phyloP scores from a whole-genome alignment of 2,888 invertebrate genomes.

The Erpobdella octoculata region DNA sequence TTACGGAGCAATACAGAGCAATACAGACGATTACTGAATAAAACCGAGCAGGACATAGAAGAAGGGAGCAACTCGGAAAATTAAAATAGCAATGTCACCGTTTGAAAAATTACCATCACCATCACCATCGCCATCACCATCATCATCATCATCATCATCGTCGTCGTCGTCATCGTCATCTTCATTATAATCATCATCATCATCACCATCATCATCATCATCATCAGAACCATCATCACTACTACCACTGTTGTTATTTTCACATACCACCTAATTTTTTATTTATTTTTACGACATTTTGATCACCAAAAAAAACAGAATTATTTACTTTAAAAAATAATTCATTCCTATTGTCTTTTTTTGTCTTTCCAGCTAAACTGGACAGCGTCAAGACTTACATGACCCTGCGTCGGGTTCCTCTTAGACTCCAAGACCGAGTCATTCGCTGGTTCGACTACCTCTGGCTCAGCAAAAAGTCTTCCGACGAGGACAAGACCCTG shows the following conservation, averaged over 20 bases:
- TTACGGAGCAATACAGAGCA: not conserved
- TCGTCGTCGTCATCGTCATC: constrained; percentile 6
- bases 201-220: not conserved
- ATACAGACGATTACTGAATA: not conserved
- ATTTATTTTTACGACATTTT: too few species aligned
- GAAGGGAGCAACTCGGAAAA: too few species aligned
- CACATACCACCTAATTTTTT: too few species aligned
- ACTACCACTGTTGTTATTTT: not conserved
- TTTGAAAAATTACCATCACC: not conserved
- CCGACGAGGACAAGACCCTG: constrained; percentile 76
- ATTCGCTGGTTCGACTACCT: constrained; percentile 99
- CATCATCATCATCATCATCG: not conserved
- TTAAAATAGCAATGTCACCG: too few species aligned
- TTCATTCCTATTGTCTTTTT: not conserved
- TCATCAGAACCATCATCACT: not conserved
- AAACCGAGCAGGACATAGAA: not conserved
- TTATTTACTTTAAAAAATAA: too few species aligned
- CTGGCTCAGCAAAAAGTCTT: constrained; percentile 96
- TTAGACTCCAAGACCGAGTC: constrained; percentile 88
- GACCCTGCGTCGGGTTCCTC: constrained; percentile 89
- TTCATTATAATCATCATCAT: constrained; percentile 1
- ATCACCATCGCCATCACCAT: constrained; percentile 4
- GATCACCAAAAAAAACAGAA: too few species aligned
- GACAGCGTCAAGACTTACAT: constrained; percentile 98
- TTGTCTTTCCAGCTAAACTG: constrained; percentile 85